These are phyloP conservation scores for Synergus japonicus DNA, from an alignment of 2,888 invertebrate species.

Conservation along the genomic window DNA sequence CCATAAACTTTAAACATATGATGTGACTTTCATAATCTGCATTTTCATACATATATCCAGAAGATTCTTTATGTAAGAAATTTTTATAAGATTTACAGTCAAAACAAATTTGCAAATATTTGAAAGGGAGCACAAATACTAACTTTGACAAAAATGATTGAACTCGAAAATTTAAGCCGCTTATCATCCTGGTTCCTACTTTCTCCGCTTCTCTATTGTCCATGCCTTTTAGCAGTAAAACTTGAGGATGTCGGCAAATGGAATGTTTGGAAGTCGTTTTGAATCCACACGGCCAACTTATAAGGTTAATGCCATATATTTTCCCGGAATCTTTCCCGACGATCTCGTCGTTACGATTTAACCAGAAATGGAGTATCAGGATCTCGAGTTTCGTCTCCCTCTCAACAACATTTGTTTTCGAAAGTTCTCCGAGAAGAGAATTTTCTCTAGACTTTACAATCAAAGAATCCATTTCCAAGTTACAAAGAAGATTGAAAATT, in stretches of 20 bases:
- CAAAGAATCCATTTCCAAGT: background rate
- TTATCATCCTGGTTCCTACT: background rate
- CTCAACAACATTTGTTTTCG: slow-evolving; percentile 17
- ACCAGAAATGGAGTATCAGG: slow-evolving; percentile 19
- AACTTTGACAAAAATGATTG: background rate
- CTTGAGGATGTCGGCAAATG: slow-evolving; percentile 6
- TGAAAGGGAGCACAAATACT: background rate
- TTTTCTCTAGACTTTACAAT: background rate
- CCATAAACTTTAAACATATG: background rate
- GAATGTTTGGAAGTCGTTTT: slow-evolving; percentile 26
- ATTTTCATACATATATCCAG: background rate
- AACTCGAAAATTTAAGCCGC: too few relatives aligned
- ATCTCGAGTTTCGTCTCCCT: background rate
- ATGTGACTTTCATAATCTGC: background rate
- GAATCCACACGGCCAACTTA: background rate
- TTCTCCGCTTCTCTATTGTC: background rate
- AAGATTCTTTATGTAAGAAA: background rate
- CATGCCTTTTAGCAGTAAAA: background rate
- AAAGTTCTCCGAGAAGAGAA: slow-evolving; percentile 2
- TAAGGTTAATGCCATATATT: slow-evolving; percentile 20
- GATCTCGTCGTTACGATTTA: slow-evolving; percentile 9
- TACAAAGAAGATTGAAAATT: background rate
- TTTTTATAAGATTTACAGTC: background rate
- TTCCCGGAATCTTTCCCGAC: slow-evolving; percentile 13
- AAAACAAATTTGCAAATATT: background rate